Conservation (phyloP, 2,113 vertebrate genomes). For the Melanocharis versteri region DNA sequence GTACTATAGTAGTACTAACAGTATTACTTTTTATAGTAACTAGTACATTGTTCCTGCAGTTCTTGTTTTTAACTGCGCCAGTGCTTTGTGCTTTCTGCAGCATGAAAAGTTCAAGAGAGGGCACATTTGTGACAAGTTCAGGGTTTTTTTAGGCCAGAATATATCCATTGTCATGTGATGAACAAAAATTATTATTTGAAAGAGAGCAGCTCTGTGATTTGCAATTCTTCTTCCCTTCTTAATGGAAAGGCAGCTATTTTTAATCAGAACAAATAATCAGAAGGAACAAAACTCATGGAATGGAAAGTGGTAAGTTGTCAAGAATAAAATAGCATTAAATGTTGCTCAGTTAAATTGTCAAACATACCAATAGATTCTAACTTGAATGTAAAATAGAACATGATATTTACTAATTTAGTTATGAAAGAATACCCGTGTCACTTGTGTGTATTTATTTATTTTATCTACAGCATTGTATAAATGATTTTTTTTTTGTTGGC, state of each 20-base stretch:
- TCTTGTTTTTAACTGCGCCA: neutral
- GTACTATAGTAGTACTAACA: neutral
- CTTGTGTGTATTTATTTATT: neutral
- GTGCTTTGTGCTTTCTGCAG: neutral
- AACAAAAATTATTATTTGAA: neutral
- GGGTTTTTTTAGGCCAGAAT: neutral
- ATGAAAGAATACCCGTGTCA: neutral
- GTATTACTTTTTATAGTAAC: neutral
- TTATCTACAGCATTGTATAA: neutral
- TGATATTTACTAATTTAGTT: neutral
- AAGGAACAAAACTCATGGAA: neutral
- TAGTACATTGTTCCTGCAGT: neutral
- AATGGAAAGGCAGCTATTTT: neutral
- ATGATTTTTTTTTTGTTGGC: neutral
- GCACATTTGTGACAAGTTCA: neutral
- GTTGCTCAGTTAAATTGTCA: neutral
- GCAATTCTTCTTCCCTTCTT: neutral
- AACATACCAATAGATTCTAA: neutral
- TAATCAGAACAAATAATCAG: neutral
- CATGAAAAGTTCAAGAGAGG: neutral
- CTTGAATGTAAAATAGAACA: neutral
- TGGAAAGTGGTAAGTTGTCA: neutral
- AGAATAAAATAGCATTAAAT: neutral
- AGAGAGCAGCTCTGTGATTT: neutral
- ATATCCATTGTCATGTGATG: neutral